phyloP scores from a whole-genome alignment of 2,113 vertebrate genomes.

The Sardina pilchardus region DNA sequence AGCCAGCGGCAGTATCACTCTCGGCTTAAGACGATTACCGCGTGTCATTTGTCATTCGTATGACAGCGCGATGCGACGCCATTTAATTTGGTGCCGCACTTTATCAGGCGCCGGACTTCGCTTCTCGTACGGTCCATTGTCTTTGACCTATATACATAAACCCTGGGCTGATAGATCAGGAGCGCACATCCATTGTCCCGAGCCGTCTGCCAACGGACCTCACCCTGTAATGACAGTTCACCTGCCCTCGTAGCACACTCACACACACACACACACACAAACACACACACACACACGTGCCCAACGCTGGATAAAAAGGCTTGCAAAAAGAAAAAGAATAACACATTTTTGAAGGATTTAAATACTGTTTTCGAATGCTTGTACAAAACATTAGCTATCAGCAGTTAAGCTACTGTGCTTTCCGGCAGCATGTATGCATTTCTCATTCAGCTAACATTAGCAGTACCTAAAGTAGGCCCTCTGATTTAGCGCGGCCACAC shows the following conservation, averaged over 20 bases:
- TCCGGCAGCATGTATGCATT: not conserved
- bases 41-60: slow-evolving; percentile 75
- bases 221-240: slow-evolving; percentile 44
- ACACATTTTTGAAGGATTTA: not conserved
- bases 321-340: not conserved
- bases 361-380: not conserved
- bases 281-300: not conserved
- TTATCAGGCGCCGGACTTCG: slow-evolving; percentile 51
- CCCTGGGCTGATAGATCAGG: slow-evolving; percentile 54
- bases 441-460: not conserved
- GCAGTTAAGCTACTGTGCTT: not conserved
- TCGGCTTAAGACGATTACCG: slow-evolving; percentile 73
- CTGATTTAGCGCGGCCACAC: not conserved
- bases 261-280: not conserved
- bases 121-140: slow-evolving; percentile 56
- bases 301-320: not conserved
- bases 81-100: slow-evolving; percentile 71
- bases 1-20: slow-evolving; percentile 59
- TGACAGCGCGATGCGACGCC: slow-evolving; percentile 72
- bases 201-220: slow-evolving; percentile 38
- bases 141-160: slow-evolving; percentile 71
- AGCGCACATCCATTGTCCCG: slow-evolving; percentile 40
- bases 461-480: not conserved
- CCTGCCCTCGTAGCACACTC: not conserved
- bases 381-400: not conserved